Base-by-base conservation (phyloP, 2,888 invertebrate species). In the Drosophila rubida region DNA sequence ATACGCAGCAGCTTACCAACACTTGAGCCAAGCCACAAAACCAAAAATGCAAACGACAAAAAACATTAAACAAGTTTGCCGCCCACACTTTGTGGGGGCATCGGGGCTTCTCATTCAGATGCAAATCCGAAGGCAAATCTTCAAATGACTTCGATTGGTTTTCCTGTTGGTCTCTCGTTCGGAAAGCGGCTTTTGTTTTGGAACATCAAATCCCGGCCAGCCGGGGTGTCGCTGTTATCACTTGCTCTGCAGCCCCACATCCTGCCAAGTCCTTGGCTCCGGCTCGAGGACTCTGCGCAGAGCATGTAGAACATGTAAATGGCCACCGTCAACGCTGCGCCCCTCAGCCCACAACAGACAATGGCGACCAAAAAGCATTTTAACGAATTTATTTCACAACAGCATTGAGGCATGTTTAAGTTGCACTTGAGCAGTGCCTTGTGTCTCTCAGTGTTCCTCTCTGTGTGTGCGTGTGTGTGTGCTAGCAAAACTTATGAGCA, bases 71-170 rank as follows among this genome's bases (percentile, higher is more conserved):
- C 39, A 62, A 51, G 51, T 50, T 41, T 42, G 42, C 22, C 32
- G n/a, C 11, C 32, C n/a, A 35, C 27, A 27, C 27, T 11, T 27
- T n/a, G 9, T 19, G 19, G 1, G 19, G 11, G 7, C 42, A 23
- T 14, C 41, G 58, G 50, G 59, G 61, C n/a, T 48, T 63, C 68
- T 75, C 71, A 87, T 87, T 83, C 69, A 87, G 85, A 83, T 82
- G 82, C 82, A 82, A 82, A 82, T 87, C 78, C 64, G 37, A 55
- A 65, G 59, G 72, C 70, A 87, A 87, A 78, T 87, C 88, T 87
- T 85, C 63, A 83, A 83, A 85, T 87, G 88, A 85, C 82, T 87
- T 87, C 86, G 86, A 87, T 82, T 85, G 88, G 83, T 78, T 85
- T 63, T n/a, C n/a, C n/a, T n/a, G n/a, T n/a, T 58, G 71, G 64